Percentiles rank a stretch among this genome's conserved stretches.
These are phyloP conservation scores for Geopemphigus sp. DNA, from an alignment of 1,140 invertebrate species.

Conservation along the genomic window DNA sequence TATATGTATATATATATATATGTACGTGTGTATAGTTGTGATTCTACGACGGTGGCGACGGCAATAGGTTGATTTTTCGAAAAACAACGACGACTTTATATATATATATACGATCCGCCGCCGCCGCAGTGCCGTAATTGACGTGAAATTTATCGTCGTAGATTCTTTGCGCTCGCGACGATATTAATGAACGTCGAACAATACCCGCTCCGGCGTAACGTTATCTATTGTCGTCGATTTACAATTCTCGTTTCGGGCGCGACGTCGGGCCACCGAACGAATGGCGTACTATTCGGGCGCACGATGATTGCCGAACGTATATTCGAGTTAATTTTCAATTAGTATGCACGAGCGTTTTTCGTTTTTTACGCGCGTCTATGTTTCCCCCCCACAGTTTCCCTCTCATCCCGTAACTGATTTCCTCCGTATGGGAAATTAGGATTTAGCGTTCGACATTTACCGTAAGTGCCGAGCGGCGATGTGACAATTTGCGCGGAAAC, in stretches of 20 bases:
- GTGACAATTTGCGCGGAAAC: too few species aligned
- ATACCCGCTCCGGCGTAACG: background rate
- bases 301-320: too few species aligned
- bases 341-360: too few species aligned
- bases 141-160: constrained; percentile 8
- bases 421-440: too few species aligned
- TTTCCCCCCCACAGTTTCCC: too few species aligned
- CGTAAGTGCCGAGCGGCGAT: too few species aligned
- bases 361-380: too few species aligned
- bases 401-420: too few species aligned
- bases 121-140: background rate
- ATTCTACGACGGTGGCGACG: constrained; percentile 28
- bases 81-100: background rate
- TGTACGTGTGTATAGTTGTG: background rate
- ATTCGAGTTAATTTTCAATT: too few species aligned
- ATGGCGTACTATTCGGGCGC: too few species aligned
- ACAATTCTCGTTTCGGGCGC: background rate
- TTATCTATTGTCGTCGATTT: constrained; percentile 24
- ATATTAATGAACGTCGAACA: constrained; percentile 1
- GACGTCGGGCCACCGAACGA: background rate
- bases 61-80: constrained; percentile 38
- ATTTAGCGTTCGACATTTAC: too few species aligned
- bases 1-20: background rate
- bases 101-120: background rate
- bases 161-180: background rate